Evolutionary conservation across 2,113 vertebrate species (phyloP).

Genomic region (Channa argus): DNA sequence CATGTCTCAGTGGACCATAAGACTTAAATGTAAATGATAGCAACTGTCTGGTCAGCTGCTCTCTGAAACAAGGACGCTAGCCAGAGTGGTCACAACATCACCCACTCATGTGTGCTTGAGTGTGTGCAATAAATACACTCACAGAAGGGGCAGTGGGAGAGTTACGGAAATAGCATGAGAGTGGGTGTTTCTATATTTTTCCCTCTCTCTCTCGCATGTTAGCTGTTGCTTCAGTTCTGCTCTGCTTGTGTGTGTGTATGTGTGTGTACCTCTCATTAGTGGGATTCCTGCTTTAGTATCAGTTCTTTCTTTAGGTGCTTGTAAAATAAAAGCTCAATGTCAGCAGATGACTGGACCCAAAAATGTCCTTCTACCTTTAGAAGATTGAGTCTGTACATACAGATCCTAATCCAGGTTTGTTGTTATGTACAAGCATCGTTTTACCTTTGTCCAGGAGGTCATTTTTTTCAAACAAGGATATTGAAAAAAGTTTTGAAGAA

Average conservation of each 20-base stretch:
- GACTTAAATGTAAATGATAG: constrained; percentile 62
- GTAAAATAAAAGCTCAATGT: constrained; percentile 18
- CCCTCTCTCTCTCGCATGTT: constrained; percentile 21
- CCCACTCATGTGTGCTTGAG: constrained; percentile 51
- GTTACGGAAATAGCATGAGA: constrained; percentile 57
- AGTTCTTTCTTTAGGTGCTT: constrained; percentile 19
- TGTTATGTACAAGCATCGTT: constrained; percentile 2
- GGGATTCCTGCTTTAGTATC: constrained; percentile 13
- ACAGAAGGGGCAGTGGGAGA: constrained; percentile 49
- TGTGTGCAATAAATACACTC: constrained; percentile 53
- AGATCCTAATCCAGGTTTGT: no score
- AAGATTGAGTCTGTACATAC: not conserved
- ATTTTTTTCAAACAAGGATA: not conserved
- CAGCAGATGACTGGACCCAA: not conserved
- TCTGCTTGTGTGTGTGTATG: constrained; percentile 21
- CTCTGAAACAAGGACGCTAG: constrained; percentile 41
- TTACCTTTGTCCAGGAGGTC: constrained; percentile 1
- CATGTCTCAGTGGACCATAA: constrained; percentile 47
- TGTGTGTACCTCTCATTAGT: constrained; percentile 30
- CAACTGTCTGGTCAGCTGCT: constrained; percentile 69
- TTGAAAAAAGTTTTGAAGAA: not conserved
- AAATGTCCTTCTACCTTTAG: constrained; percentile 2
- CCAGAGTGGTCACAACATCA: constrained; percentile 38
- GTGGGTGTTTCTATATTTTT: constrained; percentile 64
- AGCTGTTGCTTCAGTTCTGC: constrained; percentile 40